Conservation (phyloP, 2,888 invertebrate species). For the Cartodere bifasciata region DNA sequence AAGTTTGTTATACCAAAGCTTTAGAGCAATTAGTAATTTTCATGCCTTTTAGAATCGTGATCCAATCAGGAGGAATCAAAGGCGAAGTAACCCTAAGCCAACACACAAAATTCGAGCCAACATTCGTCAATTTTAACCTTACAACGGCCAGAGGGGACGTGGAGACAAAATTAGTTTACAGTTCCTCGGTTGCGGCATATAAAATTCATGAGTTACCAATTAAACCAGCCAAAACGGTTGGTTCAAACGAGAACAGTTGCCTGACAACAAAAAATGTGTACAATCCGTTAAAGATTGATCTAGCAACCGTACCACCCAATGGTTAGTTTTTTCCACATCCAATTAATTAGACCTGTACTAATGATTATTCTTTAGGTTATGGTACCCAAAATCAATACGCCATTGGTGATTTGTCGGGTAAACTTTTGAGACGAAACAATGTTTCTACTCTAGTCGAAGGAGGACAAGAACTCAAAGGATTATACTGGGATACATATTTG, state of each 20-base stretch:
- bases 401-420: conserved; percentile 80
- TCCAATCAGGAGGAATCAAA: conserved; percentile 66
- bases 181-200: conserved; percentile 58
- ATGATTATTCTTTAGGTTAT: conserved; percentile 37
- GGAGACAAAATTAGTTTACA: conserved; percentile 59
- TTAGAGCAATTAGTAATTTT: too few species aligned
- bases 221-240: conserved; percentile 38
- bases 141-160: conserved; percentile 51
- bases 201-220: conserved; percentile 61
- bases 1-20: too few species aligned
- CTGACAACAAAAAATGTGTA: conserved; percentile 59
- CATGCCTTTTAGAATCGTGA: conserved; percentile 45
- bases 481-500: conserved; percentile 74
- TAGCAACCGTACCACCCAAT: conserved; percentile 49
- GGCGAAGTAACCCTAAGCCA: conserved; percentile 69
- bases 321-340: conserved; percentile 36
- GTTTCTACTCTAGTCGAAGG: conserved; percentile 55
- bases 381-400: conserved; percentile 86
- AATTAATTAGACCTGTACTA: too few species aligned
- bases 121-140: conserved; percentile 61
- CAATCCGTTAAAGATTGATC: conserved; percentile 56
- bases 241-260: conserved; percentile 43
- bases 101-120: conserved; percentile 72
- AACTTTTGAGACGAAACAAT: conserved; percentile 61
- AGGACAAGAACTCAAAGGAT: conserved; percentile 58